A percentile compares a stretch with the other conserved stretches of the same genome.
Evolutionary conservation across 1,140 invertebrate species (phyloP).

Genomic region (Olivierus martensii): DNA sequence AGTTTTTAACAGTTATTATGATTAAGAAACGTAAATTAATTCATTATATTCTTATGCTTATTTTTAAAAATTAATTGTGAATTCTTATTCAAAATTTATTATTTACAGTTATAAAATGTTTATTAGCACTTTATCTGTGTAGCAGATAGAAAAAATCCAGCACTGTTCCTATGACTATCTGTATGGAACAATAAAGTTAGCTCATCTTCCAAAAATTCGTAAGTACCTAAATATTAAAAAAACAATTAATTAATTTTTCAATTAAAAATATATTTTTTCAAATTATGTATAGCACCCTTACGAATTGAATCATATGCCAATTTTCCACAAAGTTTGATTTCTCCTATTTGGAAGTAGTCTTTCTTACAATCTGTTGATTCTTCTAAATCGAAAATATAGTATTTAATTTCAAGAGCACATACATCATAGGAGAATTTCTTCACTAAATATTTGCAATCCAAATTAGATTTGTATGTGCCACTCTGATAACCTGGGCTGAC

Average conservation of each 20-base stretch:
- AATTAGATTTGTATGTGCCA: conserved; percentile 14
- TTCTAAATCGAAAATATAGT: conserved; percentile 20
- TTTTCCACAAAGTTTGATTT: conserved; percentile 20
- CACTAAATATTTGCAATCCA: conserved; percentile 19
- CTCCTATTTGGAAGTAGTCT: conserved; percentile 19
- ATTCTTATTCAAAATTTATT: no score
- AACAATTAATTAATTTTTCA: not conserved
- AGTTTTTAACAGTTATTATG: no score
- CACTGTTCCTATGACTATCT: conserved; percentile 13
- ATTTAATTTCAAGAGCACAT: conserved; percentile 22
- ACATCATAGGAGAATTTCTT: conserved; percentile 16
- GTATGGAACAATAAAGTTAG: conserved; percentile 18
- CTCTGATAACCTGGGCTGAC: conserved; percentile 17
- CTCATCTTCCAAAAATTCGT: conserved; percentile 17
- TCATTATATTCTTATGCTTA: no score
- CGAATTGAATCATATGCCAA: conserved; percentile 20
- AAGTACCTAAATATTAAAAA: conserved; percentile 14
- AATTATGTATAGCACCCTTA: conserved; percentile 13
- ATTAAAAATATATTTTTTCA: not conserved
- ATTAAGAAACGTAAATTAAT: no score
- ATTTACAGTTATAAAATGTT: not conserved
- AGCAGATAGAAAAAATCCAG: conserved; percentile 17
- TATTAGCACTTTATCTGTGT: conserved; percentile 17
- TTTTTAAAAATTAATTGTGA: no score
- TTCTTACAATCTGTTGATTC: conserved; percentile 20